phyloP scores from a whole-genome alignment of 2,888 invertebrate genomes.

The Drosophila rellima region DNA sequence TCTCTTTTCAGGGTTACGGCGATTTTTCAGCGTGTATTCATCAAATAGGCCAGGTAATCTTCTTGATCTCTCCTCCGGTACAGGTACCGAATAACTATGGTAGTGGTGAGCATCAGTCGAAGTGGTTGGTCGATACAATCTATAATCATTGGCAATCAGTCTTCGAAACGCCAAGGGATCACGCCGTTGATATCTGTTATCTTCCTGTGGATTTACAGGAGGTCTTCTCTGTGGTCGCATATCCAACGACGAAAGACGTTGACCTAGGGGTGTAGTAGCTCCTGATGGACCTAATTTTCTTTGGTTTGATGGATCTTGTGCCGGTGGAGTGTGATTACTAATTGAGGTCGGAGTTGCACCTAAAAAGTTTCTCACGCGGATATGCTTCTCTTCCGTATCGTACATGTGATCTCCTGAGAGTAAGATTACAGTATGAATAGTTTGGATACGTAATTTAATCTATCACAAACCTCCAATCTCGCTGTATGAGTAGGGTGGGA shows the following conservation, averaged over 20 bases:
- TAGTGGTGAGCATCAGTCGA: conserved; percentile 18
- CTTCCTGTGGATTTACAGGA: conserved; percentile 9
- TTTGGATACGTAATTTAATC: not conserved
- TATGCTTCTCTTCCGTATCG: conserved; percentile 6
- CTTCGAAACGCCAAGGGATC: conserved; percentile 36
- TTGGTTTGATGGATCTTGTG: not conserved
- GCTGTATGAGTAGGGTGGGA: conserved; percentile 42
- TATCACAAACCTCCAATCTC: conserved; percentile 10
- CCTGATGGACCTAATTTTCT: conserved; percentile 1
- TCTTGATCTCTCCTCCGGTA: conserved; percentile 21
- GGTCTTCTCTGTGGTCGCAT: conserved; percentile 21
- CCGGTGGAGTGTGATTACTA: not conserved
- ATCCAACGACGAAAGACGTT: conserved; percentile 23
- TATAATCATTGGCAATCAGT: conserved; percentile 41
- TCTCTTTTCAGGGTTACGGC: conserved; percentile 17
- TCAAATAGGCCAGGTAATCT: conserved; percentile 19
- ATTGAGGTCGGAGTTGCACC: not conserved
- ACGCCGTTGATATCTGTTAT: conserved; percentile 15
- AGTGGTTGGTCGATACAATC: conserved; percentile 20
- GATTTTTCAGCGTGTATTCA: conserved; percentile 23
- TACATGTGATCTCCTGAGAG: conserved; percentile 9
- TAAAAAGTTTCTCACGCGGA: not conserved
- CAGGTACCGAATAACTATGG: conserved; percentile 13
- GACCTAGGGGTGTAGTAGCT: conserved; percentile 39
- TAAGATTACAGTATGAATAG: not conserved